Conservation (phyloP, 2,113 vertebrate genomes). For the Australoheros scitulus region DNA sequence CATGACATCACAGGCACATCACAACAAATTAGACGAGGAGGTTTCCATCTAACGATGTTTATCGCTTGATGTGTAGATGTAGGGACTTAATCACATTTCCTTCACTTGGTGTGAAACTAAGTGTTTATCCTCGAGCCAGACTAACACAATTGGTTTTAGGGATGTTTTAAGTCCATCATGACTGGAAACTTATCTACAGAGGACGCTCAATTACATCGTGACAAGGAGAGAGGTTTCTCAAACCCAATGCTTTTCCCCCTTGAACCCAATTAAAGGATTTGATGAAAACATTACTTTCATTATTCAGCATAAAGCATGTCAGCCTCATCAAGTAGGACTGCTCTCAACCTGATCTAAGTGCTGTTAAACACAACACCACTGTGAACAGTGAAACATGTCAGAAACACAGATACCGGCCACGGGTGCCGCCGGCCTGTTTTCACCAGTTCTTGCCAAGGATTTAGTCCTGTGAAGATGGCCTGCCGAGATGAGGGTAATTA, state of each 20-base stretch:
- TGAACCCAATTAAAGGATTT: constrained; percentile 65
- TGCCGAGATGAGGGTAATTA: constrained; percentile 77
- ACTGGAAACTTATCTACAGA: constrained; percentile 46
- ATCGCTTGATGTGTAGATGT: constrained; percentile 68
- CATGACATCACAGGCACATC: constrained; percentile 72
- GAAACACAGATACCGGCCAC: constrained; percentile 41
- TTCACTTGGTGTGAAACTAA: constrained; percentile 61
- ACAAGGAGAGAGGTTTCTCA: constrained; percentile 41
- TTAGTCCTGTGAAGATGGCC: constrained; percentile 66
- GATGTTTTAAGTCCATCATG: constrained; percentile 52
- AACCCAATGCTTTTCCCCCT: constrained; percentile 32
- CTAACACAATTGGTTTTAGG: constrained; percentile 41
- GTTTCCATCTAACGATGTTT: constrained; percentile 73
- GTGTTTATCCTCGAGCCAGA: constrained; percentile 65
- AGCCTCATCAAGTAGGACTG: constrained; percentile 45
- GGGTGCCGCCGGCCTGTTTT: constrained; percentile 26
- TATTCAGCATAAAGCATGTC: constrained; percentile 53
- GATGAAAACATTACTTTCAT: constrained; percentile 60
- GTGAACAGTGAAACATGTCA: constrained; percentile 60
- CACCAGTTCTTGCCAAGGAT: constrained; percentile 52
- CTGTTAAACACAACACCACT: constrained; percentile 56
- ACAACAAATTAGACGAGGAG: constrained; percentile 63
- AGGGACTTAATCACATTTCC: constrained; percentile 72
- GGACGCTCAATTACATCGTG: constrained; percentile 57
- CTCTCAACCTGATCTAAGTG: constrained; percentile 52